A percentile compares a stretch with the other conserved stretches of the same genome.
phyloP scores from a whole-genome alignment of 2,113 vertebrate genomes.

The Periophthalmus modestus region DNA sequence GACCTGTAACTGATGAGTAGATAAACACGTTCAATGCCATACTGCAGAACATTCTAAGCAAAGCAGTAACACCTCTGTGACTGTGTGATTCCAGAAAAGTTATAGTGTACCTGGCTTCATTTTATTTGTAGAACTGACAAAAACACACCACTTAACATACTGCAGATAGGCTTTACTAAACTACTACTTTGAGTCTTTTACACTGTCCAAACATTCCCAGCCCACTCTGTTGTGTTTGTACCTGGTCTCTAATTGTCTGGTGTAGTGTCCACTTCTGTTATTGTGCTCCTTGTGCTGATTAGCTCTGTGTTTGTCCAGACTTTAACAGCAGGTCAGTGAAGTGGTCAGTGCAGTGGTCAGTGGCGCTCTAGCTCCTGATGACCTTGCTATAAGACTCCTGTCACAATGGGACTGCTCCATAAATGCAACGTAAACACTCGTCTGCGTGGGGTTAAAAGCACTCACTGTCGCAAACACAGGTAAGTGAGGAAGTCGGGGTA shows the following conservation, averaged over 20 bases:
- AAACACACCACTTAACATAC: not conserved
- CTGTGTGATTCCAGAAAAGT: too few species aligned
- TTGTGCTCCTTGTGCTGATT: conserved; percentile 57
- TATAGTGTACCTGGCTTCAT: too few species aligned
- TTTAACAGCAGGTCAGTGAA: conserved; percentile 65
- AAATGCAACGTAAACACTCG: conserved; percentile 67
- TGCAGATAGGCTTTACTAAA: not conserved
- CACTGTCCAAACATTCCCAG: not conserved
- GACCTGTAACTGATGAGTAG: too few species aligned
- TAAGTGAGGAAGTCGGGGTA: conserved; percentile 64
- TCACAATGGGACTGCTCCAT: conserved; percentile 64
- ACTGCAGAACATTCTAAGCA: too few species aligned
- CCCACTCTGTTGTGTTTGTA: not conserved
- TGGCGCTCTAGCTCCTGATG: conserved; percentile 60
- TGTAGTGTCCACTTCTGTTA: conserved; percentile 31
- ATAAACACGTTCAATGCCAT: too few species aligned
- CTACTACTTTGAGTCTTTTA: not conserved
- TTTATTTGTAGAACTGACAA: not conserved
- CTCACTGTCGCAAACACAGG: conserved; percentile 67
- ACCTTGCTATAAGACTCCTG: conserved; percentile 70
- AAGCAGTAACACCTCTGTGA: too few species aligned
- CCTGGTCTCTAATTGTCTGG: not conserved
- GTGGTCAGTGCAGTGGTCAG: conserved; percentile 12
- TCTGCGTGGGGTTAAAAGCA: conserved; percentile 62
- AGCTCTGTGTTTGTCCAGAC: conserved; percentile 68